A percentile compares a stretch with the other conserved stretches of the same genome.
These are phyloP conservation scores for Odontocolon sp. DNA, from an alignment of 2,888 invertebrate genomes.

Conservation along the genomic window DNA sequence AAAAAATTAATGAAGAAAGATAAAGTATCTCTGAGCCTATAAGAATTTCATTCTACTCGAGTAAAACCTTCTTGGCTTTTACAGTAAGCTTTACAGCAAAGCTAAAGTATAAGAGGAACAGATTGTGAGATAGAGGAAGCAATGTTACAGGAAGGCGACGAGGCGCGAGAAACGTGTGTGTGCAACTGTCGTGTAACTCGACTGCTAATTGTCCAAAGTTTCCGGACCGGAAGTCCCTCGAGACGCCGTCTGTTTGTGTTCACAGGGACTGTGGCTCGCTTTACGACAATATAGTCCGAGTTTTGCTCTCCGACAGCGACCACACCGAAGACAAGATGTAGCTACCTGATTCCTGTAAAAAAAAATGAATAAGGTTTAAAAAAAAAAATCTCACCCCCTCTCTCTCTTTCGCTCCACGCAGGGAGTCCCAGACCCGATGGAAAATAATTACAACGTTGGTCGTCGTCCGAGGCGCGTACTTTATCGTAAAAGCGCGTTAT, in stretches of 20 bases:
- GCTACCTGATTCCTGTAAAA: conserved; percentile 16
- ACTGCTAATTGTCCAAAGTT: conserved; percentile 52
- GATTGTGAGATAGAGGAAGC: conserved; percentile 34
- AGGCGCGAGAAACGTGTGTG: conserved; percentile 37
- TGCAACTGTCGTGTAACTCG: conserved; percentile 44
- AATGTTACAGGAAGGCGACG: conserved; percentile 4
- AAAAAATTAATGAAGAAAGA: too few species aligned
- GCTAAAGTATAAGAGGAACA: too few species aligned
- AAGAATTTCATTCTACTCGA: too few species aligned
- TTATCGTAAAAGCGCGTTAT: conserved; percentile 46
- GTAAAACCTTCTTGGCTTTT: too few species aligned
- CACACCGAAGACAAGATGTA: background rate
- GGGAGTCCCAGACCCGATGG: conserved; percentile 32
- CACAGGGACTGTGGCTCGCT: conserved; percentile 3
- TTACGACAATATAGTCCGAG: background rate
- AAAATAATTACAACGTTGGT: conserved; percentile 60
- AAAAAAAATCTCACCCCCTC: background rate
- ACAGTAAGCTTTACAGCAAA: too few species aligned
- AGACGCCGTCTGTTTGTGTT: conserved; percentile 28
- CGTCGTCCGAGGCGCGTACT: conserved; percentile 30
- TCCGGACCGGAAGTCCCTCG: conserved; percentile 45
- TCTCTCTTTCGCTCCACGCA: background rate
- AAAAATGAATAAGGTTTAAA: background rate
- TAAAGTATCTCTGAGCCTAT: too few species aligned
- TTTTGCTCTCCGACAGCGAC: background rate